phyloP scores from a whole-genome alignment of 2,888 invertebrate genomes.

The Euproctis similis region DNA sequence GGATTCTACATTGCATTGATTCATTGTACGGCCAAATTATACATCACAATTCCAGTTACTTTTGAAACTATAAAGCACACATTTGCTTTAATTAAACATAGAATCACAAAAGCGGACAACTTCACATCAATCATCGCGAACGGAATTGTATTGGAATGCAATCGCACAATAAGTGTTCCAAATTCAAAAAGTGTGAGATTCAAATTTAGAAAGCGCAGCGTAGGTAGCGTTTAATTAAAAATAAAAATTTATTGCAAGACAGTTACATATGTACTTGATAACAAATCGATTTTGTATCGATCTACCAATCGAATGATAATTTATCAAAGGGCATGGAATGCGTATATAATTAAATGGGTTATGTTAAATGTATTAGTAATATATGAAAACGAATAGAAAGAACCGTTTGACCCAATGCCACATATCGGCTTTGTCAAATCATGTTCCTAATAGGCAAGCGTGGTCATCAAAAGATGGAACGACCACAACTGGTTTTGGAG shows the following conservation, averaged over 20 bases:
- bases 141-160: too few relatives aligned
- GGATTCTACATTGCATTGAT: conserved; percentile 42
- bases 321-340: neutral
- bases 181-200: too few relatives aligned
- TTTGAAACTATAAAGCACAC: conserved; percentile 4
- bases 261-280: neutral
- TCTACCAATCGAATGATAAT: too few relatives aligned
- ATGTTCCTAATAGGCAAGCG: conserved; percentile 37
- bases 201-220: too few relatives aligned
- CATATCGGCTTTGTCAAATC: conserved; percentile 45
- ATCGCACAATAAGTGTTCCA: too few relatives aligned
- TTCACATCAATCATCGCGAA: too few relatives aligned
- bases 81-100: conserved; percentile 17
- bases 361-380: conserved; percentile 8
- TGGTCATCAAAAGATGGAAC: conserved; percentile 14
- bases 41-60: conserved; percentile 41
- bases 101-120: too few relatives aligned
- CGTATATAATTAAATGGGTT: neutral
- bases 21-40: conserved; percentile 40
- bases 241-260: neutral
- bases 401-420: conserved; percentile 33
- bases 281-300: neutral
- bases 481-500: conserved; percentile 24
- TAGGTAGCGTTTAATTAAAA: neutral
- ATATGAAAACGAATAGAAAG: conserved; percentile 32